Base-by-base conservation (phyloP, 2,797 vertebrate species). In the Mastacembelus armatus region DNA sequence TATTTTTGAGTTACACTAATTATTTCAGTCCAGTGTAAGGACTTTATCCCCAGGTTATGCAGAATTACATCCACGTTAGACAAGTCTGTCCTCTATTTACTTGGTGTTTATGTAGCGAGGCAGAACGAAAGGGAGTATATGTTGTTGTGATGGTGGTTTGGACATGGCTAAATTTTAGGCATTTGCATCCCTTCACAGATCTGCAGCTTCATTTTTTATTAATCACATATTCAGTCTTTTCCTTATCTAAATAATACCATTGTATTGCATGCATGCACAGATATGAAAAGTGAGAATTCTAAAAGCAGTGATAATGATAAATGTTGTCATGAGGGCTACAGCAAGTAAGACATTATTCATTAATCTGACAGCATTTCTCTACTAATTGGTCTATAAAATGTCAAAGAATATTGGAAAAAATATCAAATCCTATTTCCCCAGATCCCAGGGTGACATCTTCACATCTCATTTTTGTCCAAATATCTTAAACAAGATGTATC, bases 1-100 rank as follows among this genome's bases (percentile, higher is more conserved):
- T 84, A 75, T 49, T 60, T 73, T 78, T 59, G 27, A 80, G 36
- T 62, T 22, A 49, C 21, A 52, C 55, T 71, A 68, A 81, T 78
- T 76, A 70, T 78, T 59, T 51, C 33, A 32, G 45, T 77, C 43
- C 38, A 47, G 21, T 58, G 60, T 50, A 55, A 47, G 57, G 51
- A 68, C 52, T 55, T 68, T 35, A 44, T 52, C 36, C 10, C 18
- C 5, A 33, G 22, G 33, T 24, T 1, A 39, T 47, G 50, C n/a
- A 74, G 56, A 77, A 71, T 70, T 58, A 59, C 30, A 56, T 42
- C 49, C 35, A 32, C 57, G 44, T 6, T 22, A 38, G 57, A 63
- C 36, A 21, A 49, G 59, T 68, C 27, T 1, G 14, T 24, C 56
- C 18, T 36, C 15, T 11, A 38, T 57, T 58, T 35, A 33, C 50